Base-by-base conservation (phyloP, 2,888 invertebrate species). In the Cabera pusaria region DNA sequence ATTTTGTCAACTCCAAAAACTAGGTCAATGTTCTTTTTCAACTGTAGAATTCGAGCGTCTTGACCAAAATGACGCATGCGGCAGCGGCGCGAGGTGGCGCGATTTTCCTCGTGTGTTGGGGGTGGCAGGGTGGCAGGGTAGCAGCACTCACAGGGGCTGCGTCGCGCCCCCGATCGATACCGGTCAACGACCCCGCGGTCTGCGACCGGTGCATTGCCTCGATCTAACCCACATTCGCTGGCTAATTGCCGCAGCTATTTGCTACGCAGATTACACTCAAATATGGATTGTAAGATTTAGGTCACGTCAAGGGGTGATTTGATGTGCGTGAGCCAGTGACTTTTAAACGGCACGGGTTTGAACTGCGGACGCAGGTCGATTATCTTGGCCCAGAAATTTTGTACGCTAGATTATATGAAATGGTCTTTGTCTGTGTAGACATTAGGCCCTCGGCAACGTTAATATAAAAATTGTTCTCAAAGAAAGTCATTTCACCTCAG, bases 51-150 rank as follows among this genome's bases (percentile, higher is more conserved):
- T 34, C 24, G 25, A 36, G 50, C 34, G 57, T 65, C 64, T 68
- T 73, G 75, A 68, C 71, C 70, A 67, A 73, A 76, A 68, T 85
- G 86, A 82, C 85, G 85, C 86, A 85, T 85, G 83, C 84, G 85
- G 84, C 69, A 74, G 59, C 52, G 59, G 59, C 22, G 26, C 26
- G 53, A 54, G 44, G 56, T 64, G 57, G 75, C 7, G 33, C 26
- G 31, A 38, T 81, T 78, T 83, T 77, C 72, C 77, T 73, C 56
- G 66, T 58, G 55, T 56, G 56, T 49, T 56, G 44, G 54, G 49
- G 55, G 59, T 68, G 74, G 70, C 53, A 79, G 70, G 76, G 73
- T 71, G 72, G 17, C 8, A 70, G 64, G 74, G 14, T 14, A 14
- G 14, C 14, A n/a, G n/a, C n/a, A n/a, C n/a, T 72, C 75, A 73